A percentile compares a stretch with the other conserved stretches of the same genome.
These are phyloP conservation scores for Trichomycterus rosablanca DNA, from an alignment of 2,113 vertebrate genomes.

Conservation along the genomic window DNA sequence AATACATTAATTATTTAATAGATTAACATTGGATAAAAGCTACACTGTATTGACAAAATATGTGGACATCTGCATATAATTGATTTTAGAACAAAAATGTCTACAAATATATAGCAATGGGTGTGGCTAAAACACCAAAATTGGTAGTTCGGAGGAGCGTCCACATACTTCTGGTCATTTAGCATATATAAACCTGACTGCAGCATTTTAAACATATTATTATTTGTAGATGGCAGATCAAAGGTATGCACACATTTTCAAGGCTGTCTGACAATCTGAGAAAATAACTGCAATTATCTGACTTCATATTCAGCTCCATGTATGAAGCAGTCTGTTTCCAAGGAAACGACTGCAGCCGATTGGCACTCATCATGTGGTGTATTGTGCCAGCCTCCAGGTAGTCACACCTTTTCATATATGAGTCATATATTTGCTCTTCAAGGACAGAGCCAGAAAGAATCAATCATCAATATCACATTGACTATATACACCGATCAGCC, in stretches of 20 bases:
- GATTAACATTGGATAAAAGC: no score
- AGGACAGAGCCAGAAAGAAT: background rate
- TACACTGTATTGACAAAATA: no score
- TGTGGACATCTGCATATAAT: no score
- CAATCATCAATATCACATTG: no score
- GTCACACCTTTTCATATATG: slow-evolving; percentile 15
- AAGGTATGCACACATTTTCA: background rate
- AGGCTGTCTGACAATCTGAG: background rate
- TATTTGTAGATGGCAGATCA: background rate
- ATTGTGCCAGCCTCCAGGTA: background rate
- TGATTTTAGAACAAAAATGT: no score
- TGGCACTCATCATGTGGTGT: slow-evolving; percentile 15
- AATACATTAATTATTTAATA: no score
- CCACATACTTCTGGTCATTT: no score
- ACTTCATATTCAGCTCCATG: slow-evolving; percentile 30
- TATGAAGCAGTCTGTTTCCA: slow-evolving; percentile 42
- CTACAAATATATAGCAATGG: no score
- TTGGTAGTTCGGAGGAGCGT: no score
- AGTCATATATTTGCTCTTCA: background rate
- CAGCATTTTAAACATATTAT: background rate
- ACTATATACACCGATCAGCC: no score
- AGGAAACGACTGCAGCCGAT: slow-evolving; percentile 38
- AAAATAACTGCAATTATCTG: slow-evolving; percentile 17
- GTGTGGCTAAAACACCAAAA: no score
- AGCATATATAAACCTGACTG: no score